phyloP scores from a whole-genome alignment of 2,888 invertebrate species.

The Drosophila hamatofila region DNA sequence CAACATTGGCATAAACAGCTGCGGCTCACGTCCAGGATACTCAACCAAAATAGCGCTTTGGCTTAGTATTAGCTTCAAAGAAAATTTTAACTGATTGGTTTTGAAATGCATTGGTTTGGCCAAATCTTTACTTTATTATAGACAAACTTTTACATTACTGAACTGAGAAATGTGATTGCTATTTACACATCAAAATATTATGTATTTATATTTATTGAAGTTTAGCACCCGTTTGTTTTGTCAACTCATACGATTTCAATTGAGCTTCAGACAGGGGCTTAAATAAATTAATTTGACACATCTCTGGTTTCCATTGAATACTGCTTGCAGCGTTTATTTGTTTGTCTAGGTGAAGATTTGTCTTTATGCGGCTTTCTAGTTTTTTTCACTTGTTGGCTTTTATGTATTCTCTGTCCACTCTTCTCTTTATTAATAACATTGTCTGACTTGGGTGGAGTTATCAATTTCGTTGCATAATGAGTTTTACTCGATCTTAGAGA shows the following conservation, averaged over 20 bases:
- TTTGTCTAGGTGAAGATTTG: background rate
- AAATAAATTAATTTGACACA: background rate
- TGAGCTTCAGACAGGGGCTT: background rate
- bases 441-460: background rate
- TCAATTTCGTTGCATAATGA: background rate
- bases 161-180: constrained; percentile 2
- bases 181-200: constrained; percentile 3
- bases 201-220: constrained; percentile 27
- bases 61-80: constrained; percentile 51
- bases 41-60: constrained; percentile 49
- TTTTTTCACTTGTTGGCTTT: background rate
- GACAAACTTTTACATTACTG: constrained; percentile 30
- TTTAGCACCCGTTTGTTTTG: constrained; percentile 10
- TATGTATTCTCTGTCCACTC: background rate
- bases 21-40: constrained; percentile 40
- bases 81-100: constrained; percentile 33
- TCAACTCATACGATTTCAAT: background rate
- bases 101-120: constrained; percentile 29
- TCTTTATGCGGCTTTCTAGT: background rate
- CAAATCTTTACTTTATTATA: constrained; percentile 21
- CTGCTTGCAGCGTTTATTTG: constrained; percentile 7
- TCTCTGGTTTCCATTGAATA: constrained; percentile 18
- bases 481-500: background rate
- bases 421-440: background rate
- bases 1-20: constrained; percentile 50